phyloP scores from a whole-genome alignment of 2,797 vertebrate genomes.

The Sylvia borin region DNA sequence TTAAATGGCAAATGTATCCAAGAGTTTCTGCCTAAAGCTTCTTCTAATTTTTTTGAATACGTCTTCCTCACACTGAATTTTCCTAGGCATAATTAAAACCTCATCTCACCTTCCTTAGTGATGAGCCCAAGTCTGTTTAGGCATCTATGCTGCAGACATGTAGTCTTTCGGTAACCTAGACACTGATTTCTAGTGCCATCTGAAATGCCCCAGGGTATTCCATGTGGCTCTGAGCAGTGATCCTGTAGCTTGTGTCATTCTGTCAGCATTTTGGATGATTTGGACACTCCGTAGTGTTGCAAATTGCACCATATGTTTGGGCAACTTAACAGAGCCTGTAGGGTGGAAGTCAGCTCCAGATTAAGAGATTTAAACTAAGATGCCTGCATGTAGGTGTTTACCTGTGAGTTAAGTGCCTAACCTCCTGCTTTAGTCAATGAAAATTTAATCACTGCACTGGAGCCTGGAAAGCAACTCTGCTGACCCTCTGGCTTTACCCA shows the following conservation, averaged over 20 bases:
- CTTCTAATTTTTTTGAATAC: neutral
- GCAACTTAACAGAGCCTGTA: neutral
- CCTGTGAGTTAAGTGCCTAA: neutral
- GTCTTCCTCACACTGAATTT: neutral
- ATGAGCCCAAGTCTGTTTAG: neutral
- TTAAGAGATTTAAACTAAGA: slow-evolving; percentile 35
- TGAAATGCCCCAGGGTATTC: slow-evolving; percentile 43
- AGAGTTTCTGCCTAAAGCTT: neutral
- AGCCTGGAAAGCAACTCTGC: neutral
- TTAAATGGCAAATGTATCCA: neutral
- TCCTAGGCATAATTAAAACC: neutral
- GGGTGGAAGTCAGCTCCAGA: slow-evolving; percentile 10
- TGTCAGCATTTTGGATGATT: slow-evolving; percentile 35
- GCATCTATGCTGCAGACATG: neutral
- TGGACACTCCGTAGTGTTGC: neutral
- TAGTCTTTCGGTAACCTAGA: neutral
- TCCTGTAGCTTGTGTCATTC: slow-evolving; percentile 8
- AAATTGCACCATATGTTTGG: slow-evolving; percentile 30
- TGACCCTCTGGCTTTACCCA: neutral
- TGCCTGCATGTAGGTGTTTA: neutral
- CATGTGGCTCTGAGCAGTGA: neutral
- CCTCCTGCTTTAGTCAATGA: slow-evolving; percentile 19
- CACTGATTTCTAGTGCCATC: neutral
- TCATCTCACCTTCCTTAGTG: neutral
- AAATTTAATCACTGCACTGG: slow-evolving; percentile 37